Conservation (phyloP, 2,113 vertebrate species). For the Periophthalmus modestus region DNA sequence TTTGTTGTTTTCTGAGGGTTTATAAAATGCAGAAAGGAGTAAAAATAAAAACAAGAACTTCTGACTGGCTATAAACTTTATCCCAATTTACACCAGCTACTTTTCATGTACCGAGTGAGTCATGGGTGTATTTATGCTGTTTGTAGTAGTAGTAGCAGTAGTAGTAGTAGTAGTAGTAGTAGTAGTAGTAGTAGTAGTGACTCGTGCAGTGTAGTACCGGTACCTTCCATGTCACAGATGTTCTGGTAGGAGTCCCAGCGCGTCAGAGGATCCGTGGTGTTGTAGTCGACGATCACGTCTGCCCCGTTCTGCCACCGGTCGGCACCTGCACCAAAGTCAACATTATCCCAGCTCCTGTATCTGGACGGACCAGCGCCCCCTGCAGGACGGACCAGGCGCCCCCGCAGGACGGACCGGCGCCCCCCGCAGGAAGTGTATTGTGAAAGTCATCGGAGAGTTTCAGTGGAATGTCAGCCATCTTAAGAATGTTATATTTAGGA, state of each 20-base stretch:
- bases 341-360: slow-evolving; percentile 2
- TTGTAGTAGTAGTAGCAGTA: no score
- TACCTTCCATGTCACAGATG: slow-evolving; percentile 87
- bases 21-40: no score
- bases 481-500: slow-evolving; percentile 6
- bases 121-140: slow-evolving; percentile 13
- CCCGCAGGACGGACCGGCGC: neutral
- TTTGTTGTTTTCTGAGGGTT: no score
- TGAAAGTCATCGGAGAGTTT: neutral
- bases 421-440: neutral
- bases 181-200: neutral
- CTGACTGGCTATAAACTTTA: no score
- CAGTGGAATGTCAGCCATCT: neutral
- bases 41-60: no score
- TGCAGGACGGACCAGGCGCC: neutral
- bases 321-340: slow-evolving; percentile 68
- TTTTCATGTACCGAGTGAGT: slow-evolving; percentile 4
- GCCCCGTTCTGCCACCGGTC: slow-evolving; percentile 84
- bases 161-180: no score
- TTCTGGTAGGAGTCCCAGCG: slow-evolving; percentile 95
- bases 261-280: slow-evolving; percentile 84
- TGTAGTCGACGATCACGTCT: slow-evolving; percentile 86
- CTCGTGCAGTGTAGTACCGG: slow-evolving; percentile 18
- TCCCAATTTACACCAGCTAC: neutral
- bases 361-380: no score